Conservation (phyloP, 2,113 vertebrate species). For the Spizaetus ornatus region DNA sequence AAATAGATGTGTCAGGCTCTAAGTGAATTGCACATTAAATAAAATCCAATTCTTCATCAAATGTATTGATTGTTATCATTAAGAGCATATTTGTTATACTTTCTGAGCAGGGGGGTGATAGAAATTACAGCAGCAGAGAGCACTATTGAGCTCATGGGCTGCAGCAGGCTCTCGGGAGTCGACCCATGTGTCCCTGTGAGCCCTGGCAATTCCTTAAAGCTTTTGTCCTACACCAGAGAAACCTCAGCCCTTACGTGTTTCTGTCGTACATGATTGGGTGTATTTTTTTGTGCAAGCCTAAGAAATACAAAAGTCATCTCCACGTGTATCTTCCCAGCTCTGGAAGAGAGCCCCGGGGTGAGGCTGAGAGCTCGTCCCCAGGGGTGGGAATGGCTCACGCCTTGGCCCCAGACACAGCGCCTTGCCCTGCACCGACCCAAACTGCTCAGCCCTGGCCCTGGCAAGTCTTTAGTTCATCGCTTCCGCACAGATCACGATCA, state of each 20-base stretch:
- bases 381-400: not conserved
- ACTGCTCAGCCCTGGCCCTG: not conserved
- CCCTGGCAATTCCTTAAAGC: not conserved
- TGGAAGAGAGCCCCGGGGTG: too few species aligned
- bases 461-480: not conserved
- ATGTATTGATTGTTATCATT: constrained; percentile 7
- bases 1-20: not conserved
- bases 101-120: not conserved
- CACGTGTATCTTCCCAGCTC: not conserved
- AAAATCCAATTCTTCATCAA: not conserved
- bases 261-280: rapidly evolving
- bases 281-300: too few species aligned
- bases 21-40: constrained; percentile 15
- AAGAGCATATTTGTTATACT: not conserved
- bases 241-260: not conserved
- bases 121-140: not conserved
- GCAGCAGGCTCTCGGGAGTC: not conserved
- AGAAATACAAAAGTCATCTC: not conserved
- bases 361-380: not conserved
- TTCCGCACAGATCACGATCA: not conserved
- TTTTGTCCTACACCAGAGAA: rapidly evolving
- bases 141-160: not conserved
- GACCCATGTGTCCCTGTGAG: not conserved
- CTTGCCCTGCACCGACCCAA: not conserved
- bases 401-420: not conserved